Base-by-base conservation (phyloP, 1,140 invertebrate genomes). In the Neodiprion pinetum region DNA sequence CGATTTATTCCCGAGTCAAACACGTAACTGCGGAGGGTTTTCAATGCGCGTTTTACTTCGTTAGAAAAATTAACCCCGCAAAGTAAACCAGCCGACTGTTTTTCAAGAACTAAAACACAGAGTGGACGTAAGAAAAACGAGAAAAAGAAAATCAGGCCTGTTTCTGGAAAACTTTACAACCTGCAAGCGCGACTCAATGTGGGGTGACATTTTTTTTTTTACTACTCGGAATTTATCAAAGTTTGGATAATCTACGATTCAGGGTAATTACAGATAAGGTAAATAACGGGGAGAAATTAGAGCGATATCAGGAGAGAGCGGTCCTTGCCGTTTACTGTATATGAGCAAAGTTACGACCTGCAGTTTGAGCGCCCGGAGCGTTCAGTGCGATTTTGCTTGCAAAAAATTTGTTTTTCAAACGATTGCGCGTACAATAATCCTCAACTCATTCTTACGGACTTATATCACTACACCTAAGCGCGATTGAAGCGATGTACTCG, bases 191-290 rank as follows among this genome's bases (percentile, higher is more conserved):
- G 28, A 40, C 28, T 40, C 28, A 40, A 40, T 61, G 11, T 1
- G 11, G 53, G n/a, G n/a, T 61, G 53, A 1, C 1, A n/a, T 53
- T 14, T 53, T 61, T 61, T 61, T 11, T n/a, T 61, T 61, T n/a
- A 61, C 53, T 61, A n/a, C 53, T 40, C 28, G 1, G 28, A 40
- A 40, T 40, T 40, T 40, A 40, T 40, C 28, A 5, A 40, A 40
- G 2, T 40, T 40, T 40, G 2, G 53, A 8, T 61, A 61, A 61
- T 61, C 53, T 8, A 61, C n/a, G 53, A 11, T n/a, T n/a, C 11
- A 61, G 53, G 53, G 53, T 61, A 61, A 61, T 61, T 61, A 61
- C 53, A 61, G 53, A 61, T 61, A 61, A 61, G 4, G 53, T 61
- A 61, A 61, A 61, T 61, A 61, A 61, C 53, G 53, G 11, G 53